These are phyloP conservation scores for Schlechtendalia chinensis DNA, from an alignment of 1,140 invertebrate species.

Conservation along the genomic window DNA sequence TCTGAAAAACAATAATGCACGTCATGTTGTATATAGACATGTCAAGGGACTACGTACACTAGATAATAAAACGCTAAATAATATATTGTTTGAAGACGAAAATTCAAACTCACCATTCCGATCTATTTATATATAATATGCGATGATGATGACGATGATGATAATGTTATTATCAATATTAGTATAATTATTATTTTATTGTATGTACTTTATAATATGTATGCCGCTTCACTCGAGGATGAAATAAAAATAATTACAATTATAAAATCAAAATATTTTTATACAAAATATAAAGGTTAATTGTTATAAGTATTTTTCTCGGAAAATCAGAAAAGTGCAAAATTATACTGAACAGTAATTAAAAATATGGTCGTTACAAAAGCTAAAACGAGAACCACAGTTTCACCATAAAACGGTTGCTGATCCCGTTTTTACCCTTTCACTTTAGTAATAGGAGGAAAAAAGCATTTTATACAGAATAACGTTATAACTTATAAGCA, in stretches of 20 bases:
- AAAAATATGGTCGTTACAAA: neutral
- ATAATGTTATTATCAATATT: no score
- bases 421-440: neutral
- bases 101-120: no score
- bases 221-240: no score
- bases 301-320: neutral
- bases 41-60: no score
- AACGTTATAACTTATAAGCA: conserved; percentile 24
- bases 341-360: conserved; percentile 7
- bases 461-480: conserved; percentile 1
- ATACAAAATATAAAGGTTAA: neutral
- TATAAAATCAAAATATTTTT: conserved; percentile 3
- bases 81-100: no score
- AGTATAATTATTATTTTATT: no score
- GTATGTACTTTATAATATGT: no score
- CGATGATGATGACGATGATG: no score
- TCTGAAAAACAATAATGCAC: no score
- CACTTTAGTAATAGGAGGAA: neutral
- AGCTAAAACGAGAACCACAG: neutral
- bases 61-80: no score
- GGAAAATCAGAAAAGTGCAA: neutral
- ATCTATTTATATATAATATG: no score
- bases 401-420: neutral
- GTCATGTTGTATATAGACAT: no score
- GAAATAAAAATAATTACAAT: neutral